Percentiles rank a stretch among this genome's conserved stretches.
Conservation (phyloP, 1,140 invertebrate species). For the Drosophila sp. region DNA sequence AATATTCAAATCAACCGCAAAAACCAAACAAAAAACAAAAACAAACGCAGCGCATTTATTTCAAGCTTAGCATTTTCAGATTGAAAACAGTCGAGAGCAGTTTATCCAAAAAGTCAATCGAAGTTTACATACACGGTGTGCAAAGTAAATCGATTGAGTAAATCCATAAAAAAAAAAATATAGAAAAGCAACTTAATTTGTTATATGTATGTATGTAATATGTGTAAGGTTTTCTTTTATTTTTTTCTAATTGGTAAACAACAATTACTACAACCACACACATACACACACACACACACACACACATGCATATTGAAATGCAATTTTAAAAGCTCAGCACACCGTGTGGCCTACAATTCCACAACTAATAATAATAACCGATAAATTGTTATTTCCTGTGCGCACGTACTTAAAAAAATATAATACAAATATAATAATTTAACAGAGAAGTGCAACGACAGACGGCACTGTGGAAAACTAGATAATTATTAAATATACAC, state of each 20-base stretch:
- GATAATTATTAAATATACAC: constrained; percentile 74
- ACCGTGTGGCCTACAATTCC: constrained; percentile 50
- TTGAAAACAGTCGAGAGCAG: constrained; percentile 10
- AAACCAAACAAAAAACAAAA: not conserved
- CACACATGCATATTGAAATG: constrained; percentile 38
- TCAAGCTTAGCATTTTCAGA: constrained; percentile 43
- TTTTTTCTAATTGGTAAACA: constrained; percentile 19
- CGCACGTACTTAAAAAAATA: constrained; percentile 73
- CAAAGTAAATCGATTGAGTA: constrained; percentile 19
- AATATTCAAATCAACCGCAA: not conserved
- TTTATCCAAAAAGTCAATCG: constrained; percentile 25
- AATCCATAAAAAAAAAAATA: constrained; percentile 25
- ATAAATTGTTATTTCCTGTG: constrained; percentile 79
- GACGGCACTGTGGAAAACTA: constrained; percentile 73
- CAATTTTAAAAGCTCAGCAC: constrained; percentile 46
- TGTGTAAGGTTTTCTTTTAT: constrained; percentile 31
- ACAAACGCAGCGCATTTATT: constrained; percentile 46
- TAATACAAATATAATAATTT: constrained; percentile 29
- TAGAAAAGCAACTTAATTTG: constrained; percentile 38
- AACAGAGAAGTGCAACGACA: constrained; percentile 41
- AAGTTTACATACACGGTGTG: constrained; percentile 16
- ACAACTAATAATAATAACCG: constrained; percentile 42
- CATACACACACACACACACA: constrained; percentile 39
- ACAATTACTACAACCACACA: constrained; percentile 38
- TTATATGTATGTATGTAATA: constrained; percentile 45